Percentiles rank a stretch among this genome's conserved stretches.
phyloP scores from a whole-genome alignment of 1,140 invertebrate genomes.

The Saxidomus purpurata region DNA sequence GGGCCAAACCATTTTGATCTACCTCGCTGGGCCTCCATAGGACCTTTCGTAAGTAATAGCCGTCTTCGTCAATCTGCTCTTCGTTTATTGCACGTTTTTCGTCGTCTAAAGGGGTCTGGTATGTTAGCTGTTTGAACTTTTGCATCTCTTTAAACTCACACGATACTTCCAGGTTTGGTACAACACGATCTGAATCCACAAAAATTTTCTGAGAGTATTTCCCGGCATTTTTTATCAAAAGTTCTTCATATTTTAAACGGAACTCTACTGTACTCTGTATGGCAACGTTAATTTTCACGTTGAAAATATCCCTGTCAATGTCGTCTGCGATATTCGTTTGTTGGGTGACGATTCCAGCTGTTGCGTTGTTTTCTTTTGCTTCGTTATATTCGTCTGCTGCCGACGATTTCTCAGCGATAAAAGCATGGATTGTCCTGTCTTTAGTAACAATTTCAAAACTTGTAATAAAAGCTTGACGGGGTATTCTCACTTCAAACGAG shows the following conservation, averaged over 20 bases:
- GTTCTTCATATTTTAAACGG: conserved; percentile 36
- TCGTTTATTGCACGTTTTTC: neutral
- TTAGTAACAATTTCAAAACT: neutral
- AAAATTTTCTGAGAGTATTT: conserved; percentile 32
- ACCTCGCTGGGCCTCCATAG: neutral
- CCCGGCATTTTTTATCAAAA: neutral
- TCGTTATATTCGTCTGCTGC: neutral
- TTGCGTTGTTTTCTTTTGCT: neutral
- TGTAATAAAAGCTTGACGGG: conserved; percentile 9
- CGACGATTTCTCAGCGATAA: neutral
- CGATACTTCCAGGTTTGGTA: conserved; percentile 1
- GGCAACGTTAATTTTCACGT: neutral
- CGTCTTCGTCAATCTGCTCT: neutral
- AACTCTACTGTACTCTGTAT: neutral
- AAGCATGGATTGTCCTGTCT: neutral
- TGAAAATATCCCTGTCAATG: conserved; percentile 21
- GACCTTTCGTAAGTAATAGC: neutral
- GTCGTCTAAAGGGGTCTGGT: neutral
- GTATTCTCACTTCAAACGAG: conserved; percentile 17
- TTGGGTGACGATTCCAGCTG: conserved; percentile 25
- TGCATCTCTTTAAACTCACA: conserved; percentile 21
- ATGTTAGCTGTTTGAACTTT: neutral
- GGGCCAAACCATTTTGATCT: neutral
- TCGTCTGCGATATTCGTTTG: neutral
- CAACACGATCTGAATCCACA: neutral